These are phyloP conservation scores for Aphidoletes aphidimyza DNA, from an alignment of 2,888 invertebrate species.

Conservation along the genomic window DNA sequence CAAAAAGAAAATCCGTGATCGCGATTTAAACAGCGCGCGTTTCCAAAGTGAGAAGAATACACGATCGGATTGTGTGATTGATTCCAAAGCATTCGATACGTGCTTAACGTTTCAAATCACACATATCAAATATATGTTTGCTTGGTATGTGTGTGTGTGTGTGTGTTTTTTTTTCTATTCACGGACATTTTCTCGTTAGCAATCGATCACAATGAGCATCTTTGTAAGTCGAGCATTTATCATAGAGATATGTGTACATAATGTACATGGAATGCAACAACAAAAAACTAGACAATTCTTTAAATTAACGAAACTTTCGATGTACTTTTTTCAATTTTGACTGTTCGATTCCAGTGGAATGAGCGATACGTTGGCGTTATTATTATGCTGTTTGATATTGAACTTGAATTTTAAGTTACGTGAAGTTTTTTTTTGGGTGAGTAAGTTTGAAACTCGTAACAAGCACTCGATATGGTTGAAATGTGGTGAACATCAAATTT, in stretches of 20 bases:
- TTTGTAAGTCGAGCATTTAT: neutral
- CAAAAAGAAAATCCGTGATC: slow-evolving; percentile 2
- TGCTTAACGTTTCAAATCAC: slow-evolving; percentile 12
- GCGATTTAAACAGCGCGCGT: neutral
- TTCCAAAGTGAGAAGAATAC: slow-evolving; percentile 1
- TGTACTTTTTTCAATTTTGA: neutral
- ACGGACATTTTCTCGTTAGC: slow-evolving; percentile 2
- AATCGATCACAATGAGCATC: neutral
- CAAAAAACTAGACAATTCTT: neutral
- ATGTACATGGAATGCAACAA: neutral
- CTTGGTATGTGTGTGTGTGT: no score
- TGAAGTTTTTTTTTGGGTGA: neutral
- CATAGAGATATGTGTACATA: neutral
- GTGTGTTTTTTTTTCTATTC: no score
- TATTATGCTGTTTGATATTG: neutral
- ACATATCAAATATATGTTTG: neutral
- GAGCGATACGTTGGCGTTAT: neutral
- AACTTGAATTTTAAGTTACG: slow-evolving; percentile 19
- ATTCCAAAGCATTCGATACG: slow-evolving; percentile 5
- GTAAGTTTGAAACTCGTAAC: no score
- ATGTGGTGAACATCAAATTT: slow-evolving; percentile 9
- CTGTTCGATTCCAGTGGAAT: neutral
- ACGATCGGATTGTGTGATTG: slow-evolving; percentile 1
- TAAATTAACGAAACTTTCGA: neutral
- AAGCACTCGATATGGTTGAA: neutral